A percentile compares a stretch with the other conserved stretches of the same genome.
Conservation (phyloP, 2,888 invertebrate species). For the Beris morrisii region DNA sequence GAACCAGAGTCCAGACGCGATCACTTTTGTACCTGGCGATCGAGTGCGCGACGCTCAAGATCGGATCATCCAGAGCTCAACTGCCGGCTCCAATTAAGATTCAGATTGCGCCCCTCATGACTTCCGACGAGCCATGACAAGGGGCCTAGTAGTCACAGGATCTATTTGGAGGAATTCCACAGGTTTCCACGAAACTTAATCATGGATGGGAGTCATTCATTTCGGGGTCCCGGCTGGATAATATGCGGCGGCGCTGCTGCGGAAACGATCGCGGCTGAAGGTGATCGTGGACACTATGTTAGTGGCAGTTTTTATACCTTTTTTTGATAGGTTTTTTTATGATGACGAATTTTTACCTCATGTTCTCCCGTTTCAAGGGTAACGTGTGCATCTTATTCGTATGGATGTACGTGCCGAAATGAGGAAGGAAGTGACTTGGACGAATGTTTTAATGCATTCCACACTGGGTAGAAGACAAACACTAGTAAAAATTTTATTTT, state of each 20-base stretch:
- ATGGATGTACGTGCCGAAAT: too few relatives aligned
- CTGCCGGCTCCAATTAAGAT: constrained; percentile 42
- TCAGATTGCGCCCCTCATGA: constrained; percentile 41
- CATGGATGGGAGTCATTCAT: constrained; percentile 37
- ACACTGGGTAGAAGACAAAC: too few relatives aligned
- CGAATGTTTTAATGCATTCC: too few relatives aligned
- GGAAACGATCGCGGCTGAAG: neutral
- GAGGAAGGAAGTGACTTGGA: too few relatives aligned
- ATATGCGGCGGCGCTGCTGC: constrained; percentile 6
- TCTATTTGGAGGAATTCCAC: constrained; percentile 36
- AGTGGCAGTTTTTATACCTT: too few relatives aligned
- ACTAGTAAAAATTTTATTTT: too few relatives aligned
- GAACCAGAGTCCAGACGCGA: neutral
- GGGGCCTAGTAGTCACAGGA: constrained; percentile 35
- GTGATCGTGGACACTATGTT: neutral
- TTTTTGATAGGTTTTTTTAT: too few relatives aligned
- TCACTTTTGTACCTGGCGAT: constrained; percentile 12
- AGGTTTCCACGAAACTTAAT: constrained; percentile 38
- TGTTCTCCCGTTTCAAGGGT: too few relatives aligned
- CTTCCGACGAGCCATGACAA: constrained; percentile 42
- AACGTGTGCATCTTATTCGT: too few relatives aligned
- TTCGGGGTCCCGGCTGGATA: constrained; percentile 12
- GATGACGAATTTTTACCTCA: too few relatives aligned
- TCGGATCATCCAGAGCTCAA: constrained; percentile 18
- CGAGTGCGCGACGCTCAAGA: constrained; percentile 8